Conservation (phyloP, 2,888 invertebrate genomes). For the Plutella xylostella region DNA sequence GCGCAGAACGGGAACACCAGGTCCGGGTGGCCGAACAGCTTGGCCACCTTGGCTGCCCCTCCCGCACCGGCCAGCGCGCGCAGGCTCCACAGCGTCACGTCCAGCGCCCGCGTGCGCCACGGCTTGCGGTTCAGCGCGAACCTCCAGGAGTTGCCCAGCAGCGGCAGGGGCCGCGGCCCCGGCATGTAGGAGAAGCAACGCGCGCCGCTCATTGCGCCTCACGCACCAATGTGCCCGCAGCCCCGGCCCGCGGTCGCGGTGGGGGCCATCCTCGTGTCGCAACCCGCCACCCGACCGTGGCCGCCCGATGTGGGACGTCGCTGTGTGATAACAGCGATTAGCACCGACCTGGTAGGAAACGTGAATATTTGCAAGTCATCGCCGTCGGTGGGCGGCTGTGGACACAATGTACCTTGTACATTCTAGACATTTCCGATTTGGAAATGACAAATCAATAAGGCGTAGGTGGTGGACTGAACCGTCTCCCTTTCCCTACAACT, state of each 20-base stretch:
- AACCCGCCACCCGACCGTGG: slow-evolving; percentile 34
- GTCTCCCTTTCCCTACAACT: too few relatives aligned
- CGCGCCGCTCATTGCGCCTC: slow-evolving; percentile 48
- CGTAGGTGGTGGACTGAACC: too few relatives aligned
- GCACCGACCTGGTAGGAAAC: slow-evolving; percentile 32
- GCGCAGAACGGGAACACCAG: slow-evolving; percentile 79
- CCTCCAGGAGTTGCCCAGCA: slow-evolving; percentile 85
- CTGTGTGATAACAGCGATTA: slow-evolving; percentile 35
- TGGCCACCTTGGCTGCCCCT: slow-evolving; percentile 74
- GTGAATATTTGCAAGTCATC: slow-evolving; percentile 17
- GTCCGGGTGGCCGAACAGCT: slow-evolving; percentile 81
- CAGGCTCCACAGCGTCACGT: slow-evolving; percentile 60
- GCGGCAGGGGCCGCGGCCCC: slow-evolving; percentile 78
- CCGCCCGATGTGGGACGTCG: slow-evolving; percentile 12
- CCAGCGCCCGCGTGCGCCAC: slow-evolving; percentile 65
- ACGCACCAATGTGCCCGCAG: slow-evolving; percentile 41
- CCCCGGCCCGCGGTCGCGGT: slow-evolving; percentile 29
- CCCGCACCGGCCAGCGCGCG: slow-evolving; percentile 56
- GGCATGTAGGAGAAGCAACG: slow-evolving; percentile 76
- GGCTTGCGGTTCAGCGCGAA: slow-evolving; percentile 72
- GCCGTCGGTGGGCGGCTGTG: neutral
- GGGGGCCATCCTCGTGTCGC: slow-evolving; percentile 3
- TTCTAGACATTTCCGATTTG: too few relatives aligned
- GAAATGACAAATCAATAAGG: too few relatives aligned
- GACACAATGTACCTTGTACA: too few relatives aligned